Conservation (phyloP, 2,113 vertebrate species). For the Scartelaos histophorus region DNA sequence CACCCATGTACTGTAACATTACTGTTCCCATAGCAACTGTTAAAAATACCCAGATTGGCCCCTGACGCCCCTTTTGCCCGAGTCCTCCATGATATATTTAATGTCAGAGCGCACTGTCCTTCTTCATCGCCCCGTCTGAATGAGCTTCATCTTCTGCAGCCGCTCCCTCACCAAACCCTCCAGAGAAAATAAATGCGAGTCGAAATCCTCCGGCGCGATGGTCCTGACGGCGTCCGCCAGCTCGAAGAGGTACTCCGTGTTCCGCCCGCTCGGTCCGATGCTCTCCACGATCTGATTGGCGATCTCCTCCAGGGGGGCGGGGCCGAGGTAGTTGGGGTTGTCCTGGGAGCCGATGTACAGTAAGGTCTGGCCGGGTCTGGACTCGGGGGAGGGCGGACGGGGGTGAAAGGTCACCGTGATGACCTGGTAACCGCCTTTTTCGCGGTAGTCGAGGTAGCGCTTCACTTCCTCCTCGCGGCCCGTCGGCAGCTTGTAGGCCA, state of each 20-base stretch:
- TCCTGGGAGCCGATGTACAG: conserved; percentile 92
- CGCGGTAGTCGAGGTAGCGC: conserved; percentile 90
- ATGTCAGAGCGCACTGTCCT: not conserved
- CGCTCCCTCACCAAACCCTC: conserved; percentile 88
- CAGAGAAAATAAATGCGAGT: conserved; percentile 91
- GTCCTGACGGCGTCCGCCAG: conserved; percentile 88
- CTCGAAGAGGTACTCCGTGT: conserved; percentile 94
- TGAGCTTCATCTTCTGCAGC: conserved; percentile 45
- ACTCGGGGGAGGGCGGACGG: conserved; percentile 32
- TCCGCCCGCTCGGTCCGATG: conserved; percentile 89
- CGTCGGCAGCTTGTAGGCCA: conserved; percentile 90
- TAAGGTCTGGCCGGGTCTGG: conserved; percentile 73
- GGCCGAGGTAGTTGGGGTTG: conserved; percentile 95
- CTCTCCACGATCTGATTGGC: conserved; percentile 89
- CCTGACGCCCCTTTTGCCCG: conserved; percentile 21
- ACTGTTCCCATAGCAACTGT: not conserved
- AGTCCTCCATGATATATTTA: not conserved
- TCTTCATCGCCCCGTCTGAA: conserved; percentile 12
- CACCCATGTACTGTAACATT: not conserved
- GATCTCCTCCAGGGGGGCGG: conserved; percentile 93
- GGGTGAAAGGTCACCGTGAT: conserved; percentile 86
- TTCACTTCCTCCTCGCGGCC: conserved; percentile 93
- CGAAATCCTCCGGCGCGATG: conserved; percentile 88
- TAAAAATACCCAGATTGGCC: conserved; percentile 11
- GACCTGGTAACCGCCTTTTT: conserved; percentile 93